phyloP scores from a whole-genome alignment of 2,888 invertebrate species.

The Meandrusa payeni region DNA sequence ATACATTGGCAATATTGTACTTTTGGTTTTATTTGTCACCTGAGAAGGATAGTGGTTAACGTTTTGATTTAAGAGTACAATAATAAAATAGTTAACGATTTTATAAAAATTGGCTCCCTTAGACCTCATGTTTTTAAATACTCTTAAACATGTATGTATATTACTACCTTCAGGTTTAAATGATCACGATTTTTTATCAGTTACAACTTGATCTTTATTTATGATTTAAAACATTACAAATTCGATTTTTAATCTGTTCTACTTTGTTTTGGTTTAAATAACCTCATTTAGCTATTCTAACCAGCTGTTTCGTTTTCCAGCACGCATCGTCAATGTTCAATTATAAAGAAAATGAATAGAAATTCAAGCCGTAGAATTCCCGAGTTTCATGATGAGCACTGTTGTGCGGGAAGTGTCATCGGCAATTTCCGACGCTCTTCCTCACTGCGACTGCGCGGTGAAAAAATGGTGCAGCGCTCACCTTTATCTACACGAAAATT shows the following conservation, averaged over 20 bases:
- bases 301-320: conserved; percentile 65
- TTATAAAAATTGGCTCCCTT: no score
- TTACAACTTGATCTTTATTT: no score
- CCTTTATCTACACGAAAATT: conserved; percentile 74
- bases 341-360: conserved; percentile 69
- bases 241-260: conserved; percentile 31
- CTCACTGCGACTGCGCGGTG: conserved; percentile 85
- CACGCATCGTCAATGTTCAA: conserved; percentile 62
- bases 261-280: conserved; percentile 24
- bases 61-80: no score
- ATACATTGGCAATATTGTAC: conserved; percentile 1
- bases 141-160: no score
- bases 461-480: conserved; percentile 80
- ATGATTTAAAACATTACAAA: no score
- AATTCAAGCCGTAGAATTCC: conserved; percentile 62
- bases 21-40: no score
- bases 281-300: conserved; percentile 28
- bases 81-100: no score
- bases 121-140: no score
- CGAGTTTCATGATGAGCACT: conserved; percentile 73
- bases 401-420: conserved; percentile 75
- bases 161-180: no score
- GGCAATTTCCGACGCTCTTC: conserved; percentile 82
- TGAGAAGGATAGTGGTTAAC: no score
- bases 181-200: no score